Conservation (phyloP, 1,140 invertebrate species). For the Heliothis subflexa region DNA sequence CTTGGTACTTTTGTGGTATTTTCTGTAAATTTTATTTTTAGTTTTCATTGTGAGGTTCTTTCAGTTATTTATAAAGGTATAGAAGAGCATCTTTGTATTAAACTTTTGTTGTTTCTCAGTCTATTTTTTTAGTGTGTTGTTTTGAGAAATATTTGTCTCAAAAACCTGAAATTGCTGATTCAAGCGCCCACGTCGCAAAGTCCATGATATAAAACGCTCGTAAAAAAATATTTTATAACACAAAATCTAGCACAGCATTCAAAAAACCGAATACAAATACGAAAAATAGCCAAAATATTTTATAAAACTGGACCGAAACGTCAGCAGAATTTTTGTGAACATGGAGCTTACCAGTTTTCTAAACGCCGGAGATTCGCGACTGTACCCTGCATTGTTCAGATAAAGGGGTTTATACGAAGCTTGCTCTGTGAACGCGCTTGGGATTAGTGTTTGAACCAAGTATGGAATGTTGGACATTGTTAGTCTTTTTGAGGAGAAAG, state of each 20-base stretch:
- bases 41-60: not conserved
- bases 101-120: no score
- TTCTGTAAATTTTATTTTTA: not conserved
- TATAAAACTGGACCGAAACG: not conserved
- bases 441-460: slow-evolving; percentile 22
- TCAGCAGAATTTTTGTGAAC: not conserved
- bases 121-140: no score
- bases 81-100: not conserved
- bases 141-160: no score
- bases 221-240: no score
- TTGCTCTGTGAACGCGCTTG: not conserved
- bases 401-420: slow-evolving; percentile 14
- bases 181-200: no score
- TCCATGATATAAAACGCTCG: no score
- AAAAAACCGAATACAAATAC: not conserved
- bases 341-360: slow-evolving; percentile 12
- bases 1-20: not conserved
- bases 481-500: not conserved
- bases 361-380: not conserved
- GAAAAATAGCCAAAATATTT: slow-evolving; percentile 15
- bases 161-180: no score
- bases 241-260: not conserved
- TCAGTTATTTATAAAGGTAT: not conserved
- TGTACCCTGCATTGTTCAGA: slow-evolving; percentile 18
- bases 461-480: not conserved